Conservation (phyloP, 2,888 invertebrate genomes). For the Eretmocerus hayati region DNA sequence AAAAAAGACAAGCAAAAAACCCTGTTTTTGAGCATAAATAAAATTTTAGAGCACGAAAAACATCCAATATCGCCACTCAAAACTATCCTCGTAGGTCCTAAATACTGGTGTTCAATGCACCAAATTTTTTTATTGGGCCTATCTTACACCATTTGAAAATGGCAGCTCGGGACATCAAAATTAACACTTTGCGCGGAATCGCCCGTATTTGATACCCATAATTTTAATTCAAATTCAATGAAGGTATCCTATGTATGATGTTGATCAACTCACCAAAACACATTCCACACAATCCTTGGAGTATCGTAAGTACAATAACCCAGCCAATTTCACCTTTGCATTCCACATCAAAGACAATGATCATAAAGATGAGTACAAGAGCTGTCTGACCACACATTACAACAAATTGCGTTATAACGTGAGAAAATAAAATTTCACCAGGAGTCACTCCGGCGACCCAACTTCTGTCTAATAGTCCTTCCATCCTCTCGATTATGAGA, state of each 20-base stretch:
- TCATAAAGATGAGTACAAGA: conserved; percentile 85
- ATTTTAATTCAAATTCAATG: background rate
- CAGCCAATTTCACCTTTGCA: conserved; percentile 80
- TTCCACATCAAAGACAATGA: conserved; percentile 82
- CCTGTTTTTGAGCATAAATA: too few species aligned
- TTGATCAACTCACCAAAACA: conserved; percentile 70
- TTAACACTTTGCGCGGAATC: too few species aligned
- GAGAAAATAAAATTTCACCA: conserved; percentile 86
- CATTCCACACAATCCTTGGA: conserved; percentile 93
- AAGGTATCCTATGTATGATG: too few species aligned
- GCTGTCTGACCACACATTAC: conserved; percentile 93
- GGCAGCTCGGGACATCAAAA: too few species aligned
- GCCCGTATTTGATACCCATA: too few species aligned
- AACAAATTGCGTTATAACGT: conserved; percentile 89
- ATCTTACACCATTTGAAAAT: too few species aligned
- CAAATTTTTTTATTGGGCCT: too few species aligned
- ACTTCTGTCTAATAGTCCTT: conserved; percentile 84
- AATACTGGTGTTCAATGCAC: too few species aligned
- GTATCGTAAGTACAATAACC: conserved; percentile 76
- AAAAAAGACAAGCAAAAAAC: too few species aligned
- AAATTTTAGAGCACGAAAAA: too few species aligned
- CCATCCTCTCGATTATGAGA: conserved; percentile 83
- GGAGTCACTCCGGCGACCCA: conserved; percentile 92
- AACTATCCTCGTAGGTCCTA: too few species aligned
- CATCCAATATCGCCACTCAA: too few species aligned